These are phyloP conservation scores for Entomobrya multifasciata DNA, from an alignment of 2,888 invertebrate species.

Conservation along the genomic window DNA sequence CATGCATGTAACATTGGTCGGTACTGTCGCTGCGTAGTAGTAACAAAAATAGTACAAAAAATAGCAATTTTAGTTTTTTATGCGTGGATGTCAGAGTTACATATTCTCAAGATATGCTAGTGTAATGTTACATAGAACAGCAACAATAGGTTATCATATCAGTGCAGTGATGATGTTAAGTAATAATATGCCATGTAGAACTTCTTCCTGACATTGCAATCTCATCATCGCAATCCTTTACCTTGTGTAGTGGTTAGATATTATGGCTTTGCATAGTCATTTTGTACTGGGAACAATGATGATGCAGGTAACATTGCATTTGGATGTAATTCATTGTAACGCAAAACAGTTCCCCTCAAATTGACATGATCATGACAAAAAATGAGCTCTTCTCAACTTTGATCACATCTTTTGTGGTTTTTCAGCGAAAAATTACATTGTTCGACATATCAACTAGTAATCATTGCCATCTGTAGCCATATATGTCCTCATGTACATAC, in stretches of 20 bases:
- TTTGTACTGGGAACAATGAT: conserved; percentile 6
- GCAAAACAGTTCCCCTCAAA: too few species aligned
- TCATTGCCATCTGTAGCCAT: conserved; percentile 1
- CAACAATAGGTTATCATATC: conserved; percentile 22
- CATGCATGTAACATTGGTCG: too few species aligned
- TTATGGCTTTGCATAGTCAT: conserved; percentile 41
- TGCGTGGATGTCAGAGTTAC: background rate
- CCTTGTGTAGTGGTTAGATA: conserved; percentile 29
- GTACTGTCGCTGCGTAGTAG: conserved; percentile 15
- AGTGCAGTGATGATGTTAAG: conserved; percentile 33
- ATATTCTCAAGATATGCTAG: background rate
- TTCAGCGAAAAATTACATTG: conserved; percentile 40
- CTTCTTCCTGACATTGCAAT: conserved; percentile 61
- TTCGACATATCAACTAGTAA: conserved; percentile 42
- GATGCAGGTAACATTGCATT: too few species aligned
- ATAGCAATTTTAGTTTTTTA: background rate
- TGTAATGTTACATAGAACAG: background rate
- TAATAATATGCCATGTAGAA: conserved; percentile 49
- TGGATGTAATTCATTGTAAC: too few species aligned
- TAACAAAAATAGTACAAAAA: too few species aligned
- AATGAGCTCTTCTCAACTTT: conserved; percentile 46
- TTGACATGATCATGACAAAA: conserved; percentile 40
- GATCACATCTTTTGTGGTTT: conserved; percentile 59
- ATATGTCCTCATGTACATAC: background rate
- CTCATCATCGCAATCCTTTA: conserved; percentile 40